phyloP scores from a whole-genome alignment of 2,888 invertebrate genomes.

The Isoperla grammatica region DNA sequence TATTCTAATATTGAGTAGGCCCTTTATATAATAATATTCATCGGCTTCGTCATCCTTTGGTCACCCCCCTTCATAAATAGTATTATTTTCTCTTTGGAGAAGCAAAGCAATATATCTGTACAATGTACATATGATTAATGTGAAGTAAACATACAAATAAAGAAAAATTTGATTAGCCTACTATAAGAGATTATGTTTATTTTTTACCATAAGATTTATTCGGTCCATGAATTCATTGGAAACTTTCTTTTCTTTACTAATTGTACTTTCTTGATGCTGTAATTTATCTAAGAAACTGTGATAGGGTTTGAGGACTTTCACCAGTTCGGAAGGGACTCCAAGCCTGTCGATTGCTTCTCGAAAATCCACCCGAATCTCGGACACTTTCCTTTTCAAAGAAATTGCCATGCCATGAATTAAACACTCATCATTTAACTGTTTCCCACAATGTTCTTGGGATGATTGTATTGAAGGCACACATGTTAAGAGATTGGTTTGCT shows the following conservation, averaged over 20 bases:
- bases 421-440: neutral
- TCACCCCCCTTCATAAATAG: too few relatives aligned
- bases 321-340: conserved; percentile 17
- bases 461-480: too few relatives aligned
- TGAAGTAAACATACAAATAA: too few relatives aligned
- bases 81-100: too few relatives aligned
- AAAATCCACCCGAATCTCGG: neutral
- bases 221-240: neutral
- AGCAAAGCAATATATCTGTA: too few relatives aligned
- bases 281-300: conserved; percentile 4
- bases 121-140: too few relatives aligned
- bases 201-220: conserved; percentile 3
- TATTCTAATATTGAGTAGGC: too few relatives aligned
- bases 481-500: too few relatives aligned
- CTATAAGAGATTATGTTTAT: neutral
- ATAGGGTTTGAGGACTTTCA: conserved; percentile 16
- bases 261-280: neutral
- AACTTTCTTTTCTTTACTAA: neutral
- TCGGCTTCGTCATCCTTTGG: too few relatives aligned
- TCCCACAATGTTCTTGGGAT: neutral
- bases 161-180: too few relatives aligned
- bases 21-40: too few relatives aligned
- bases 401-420: conserved; percentile 4
- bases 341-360: conserved; percentile 14
- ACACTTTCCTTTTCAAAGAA: too few relatives aligned